phyloP scores from a whole-genome alignment of 2,888 invertebrate genomes.

The Monopis laevigella region DNA sequence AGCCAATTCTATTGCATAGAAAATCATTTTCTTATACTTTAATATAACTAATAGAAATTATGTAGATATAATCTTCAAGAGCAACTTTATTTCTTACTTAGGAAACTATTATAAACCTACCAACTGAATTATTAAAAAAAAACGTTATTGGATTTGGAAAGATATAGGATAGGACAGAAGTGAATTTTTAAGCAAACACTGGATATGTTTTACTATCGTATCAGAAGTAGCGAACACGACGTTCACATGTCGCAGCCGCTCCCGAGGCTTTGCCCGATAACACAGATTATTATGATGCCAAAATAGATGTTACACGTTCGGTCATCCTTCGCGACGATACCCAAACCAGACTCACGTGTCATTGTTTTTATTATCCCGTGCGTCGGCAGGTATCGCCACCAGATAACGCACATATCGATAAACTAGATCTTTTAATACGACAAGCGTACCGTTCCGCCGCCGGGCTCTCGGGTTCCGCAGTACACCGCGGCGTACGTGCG shows the following conservation, averaged over 20 bases:
- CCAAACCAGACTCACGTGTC: conserved; percentile 45
- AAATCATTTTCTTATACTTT: too few relatives aligned
- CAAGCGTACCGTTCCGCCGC: conserved; percentile 18
- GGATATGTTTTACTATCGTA: conserved; percentile 6
- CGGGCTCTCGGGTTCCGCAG: conserved; percentile 13
- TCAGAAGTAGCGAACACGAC: conserved; percentile 4
- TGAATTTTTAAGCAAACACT: conserved; percentile 6
- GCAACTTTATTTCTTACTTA: too few relatives aligned
- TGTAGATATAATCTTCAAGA: too few relatives aligned
- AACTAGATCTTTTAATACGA: conserved; percentile 26
- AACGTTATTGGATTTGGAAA: too few relatives aligned
- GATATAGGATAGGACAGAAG: too few relatives aligned
- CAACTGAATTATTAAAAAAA: too few relatives aligned
- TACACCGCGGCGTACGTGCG: conserved; percentile 23
- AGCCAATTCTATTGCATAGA: too few relatives aligned
- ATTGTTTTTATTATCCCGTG: conserved; percentile 57
- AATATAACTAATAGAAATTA: too few relatives aligned
- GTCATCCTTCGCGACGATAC: conserved; percentile 3
- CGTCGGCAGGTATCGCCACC: conserved; percentile 31
- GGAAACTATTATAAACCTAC: too few relatives aligned
- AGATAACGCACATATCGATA: conserved; percentile 32
- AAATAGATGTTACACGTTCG: conserved; percentile 35
- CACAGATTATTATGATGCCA: conserved; percentile 36
- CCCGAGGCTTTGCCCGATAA: conserved; percentile 54
- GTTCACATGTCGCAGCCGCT: conserved; percentile 1